Conservation (phyloP, 2,113 vertebrate genomes). For the Nothocercus julius region DNA sequence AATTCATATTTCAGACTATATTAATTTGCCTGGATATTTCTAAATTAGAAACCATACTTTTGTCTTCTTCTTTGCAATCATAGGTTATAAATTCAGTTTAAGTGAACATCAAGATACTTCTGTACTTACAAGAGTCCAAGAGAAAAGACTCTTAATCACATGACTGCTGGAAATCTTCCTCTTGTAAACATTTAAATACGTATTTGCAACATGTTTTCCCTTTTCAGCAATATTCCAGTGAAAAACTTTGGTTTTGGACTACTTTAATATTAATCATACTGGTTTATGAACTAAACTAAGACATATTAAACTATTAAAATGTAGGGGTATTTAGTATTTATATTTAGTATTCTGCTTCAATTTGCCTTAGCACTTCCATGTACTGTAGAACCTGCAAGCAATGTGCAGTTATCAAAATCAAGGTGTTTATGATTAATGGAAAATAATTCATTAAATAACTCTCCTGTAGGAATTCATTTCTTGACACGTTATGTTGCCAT, state of each 20-base stretch:
- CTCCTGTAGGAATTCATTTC: neutral
- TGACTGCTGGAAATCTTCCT: neutral
- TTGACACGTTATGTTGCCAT: neutral
- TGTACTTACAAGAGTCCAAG: neutral
- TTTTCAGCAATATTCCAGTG: neutral
- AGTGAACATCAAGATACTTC: neutral
- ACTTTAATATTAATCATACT: neutral
- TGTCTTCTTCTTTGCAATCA: neutral
- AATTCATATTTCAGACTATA: neutral
- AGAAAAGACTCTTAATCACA: neutral
- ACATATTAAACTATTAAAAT: neutral
- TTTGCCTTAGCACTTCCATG: neutral
- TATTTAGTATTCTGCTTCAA: neutral
- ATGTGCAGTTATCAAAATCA: neutral
- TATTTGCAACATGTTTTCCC: neutral
- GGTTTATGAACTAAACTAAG: neutral
- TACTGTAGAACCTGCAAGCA: neutral
- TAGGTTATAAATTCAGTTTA: neutral
- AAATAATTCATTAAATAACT: neutral
- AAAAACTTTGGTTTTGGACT: neutral
- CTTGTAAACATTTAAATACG: neutral
- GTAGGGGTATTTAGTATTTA: neutral
- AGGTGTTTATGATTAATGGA: neutral
- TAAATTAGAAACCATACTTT: neutral
- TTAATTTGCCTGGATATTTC: neutral